Conservation (phyloP, 1,140 invertebrate species). For the Drosophila yakuba region DNA sequence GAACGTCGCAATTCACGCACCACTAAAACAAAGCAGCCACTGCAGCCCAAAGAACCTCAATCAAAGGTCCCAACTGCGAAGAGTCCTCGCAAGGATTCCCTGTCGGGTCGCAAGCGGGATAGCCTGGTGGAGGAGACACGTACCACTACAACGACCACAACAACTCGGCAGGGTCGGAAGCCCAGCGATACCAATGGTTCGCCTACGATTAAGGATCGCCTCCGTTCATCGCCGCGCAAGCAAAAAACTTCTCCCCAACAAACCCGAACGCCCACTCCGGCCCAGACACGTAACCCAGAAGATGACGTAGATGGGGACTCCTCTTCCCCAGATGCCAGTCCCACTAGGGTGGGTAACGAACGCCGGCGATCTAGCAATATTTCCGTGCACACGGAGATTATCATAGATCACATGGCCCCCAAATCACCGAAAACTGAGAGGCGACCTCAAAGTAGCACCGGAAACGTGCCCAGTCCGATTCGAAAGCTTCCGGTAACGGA, state of each 20-base stretch:
- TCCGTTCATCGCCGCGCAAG: conserved; percentile 72
- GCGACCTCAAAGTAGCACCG: conserved; percentile 6
- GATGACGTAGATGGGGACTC: conserved; percentile 66
- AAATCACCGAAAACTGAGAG: conserved; percentile 54
- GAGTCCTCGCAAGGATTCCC: conserved; percentile 60
- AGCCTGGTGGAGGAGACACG: conserved; percentile 56
- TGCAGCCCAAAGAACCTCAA: conserved; percentile 10
- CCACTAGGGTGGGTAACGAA: conserved; percentile 60
- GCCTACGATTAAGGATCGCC: conserved; percentile 66
- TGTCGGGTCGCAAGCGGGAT: conserved; percentile 51
- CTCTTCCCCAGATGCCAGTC: conserved; percentile 72
- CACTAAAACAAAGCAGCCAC: conserved; percentile 30
- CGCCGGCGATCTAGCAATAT: conserved; percentile 81
- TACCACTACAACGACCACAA: conserved; percentile 40
- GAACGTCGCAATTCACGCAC: conserved; percentile 59
- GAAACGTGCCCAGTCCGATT: conserved; percentile 19
- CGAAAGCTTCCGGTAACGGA: conserved; percentile 71
- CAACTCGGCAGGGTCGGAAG: conserved; percentile 24
- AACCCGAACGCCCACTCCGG: conserved; percentile 11
- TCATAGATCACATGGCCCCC: conserved; percentile 71
- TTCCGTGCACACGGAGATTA: conserved; percentile 79
- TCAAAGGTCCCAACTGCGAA: conserved; percentile 30
- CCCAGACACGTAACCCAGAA: conserved; percentile 19
- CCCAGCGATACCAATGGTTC: conserved; percentile 33
- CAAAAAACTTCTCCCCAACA: conserved; percentile 44